Evolutionary conservation across 2,888 invertebrate genomes (phyloP), one percentile per base, ranked within the genome.

Genomic region (Drosophila prostipennis): DNA sequence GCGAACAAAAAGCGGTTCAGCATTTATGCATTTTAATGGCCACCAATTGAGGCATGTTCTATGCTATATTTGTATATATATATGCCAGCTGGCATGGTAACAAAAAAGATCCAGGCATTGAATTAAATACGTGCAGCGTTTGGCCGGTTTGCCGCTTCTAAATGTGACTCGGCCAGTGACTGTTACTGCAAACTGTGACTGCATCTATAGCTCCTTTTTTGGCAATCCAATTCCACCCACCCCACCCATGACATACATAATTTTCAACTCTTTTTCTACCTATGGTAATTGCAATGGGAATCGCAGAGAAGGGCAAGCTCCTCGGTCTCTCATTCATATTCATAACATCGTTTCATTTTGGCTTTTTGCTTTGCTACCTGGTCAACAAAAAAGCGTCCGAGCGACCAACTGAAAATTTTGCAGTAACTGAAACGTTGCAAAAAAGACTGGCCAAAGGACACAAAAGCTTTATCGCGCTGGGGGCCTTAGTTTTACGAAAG

Each of bases 11-110:
- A 74, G 46, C 56, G 71, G 74, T 76, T 79, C 76, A 77, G 73
- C 76, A 79, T 78, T 79, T 82, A 64, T 83, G 82, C 82, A 83
- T 87, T 83, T 87, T 83, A 83, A 83, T 83, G 85, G 76, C 70
- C 85, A 73, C 82, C 81, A 83, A 81, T 87, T 84, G 85, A 77
- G 76, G 76, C 76, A 67, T 58, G 67, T 43, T 46, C 39, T 59
- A 40, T 14, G 34, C 48, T 52, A 23, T 39, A 48, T 48, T 48
- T 45, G 61, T 58, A 10, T 39, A 39, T 46, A 23, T 32, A 34
- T 23, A 29, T 46, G 53, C 7, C 53, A 42, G 48, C 43, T 51
- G 49, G 67, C 10, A 54, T 51, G 49, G 67, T 11, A 53, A 48
- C 65, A 48, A 49, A 68, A 65, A 67, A 59, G 46, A 29, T 40